Evolutionary conservation across 2,797 vertebrate species (phyloP), one percentile per base, ranked within the genome.

Genomic region (Lacerta agilis): DNA sequence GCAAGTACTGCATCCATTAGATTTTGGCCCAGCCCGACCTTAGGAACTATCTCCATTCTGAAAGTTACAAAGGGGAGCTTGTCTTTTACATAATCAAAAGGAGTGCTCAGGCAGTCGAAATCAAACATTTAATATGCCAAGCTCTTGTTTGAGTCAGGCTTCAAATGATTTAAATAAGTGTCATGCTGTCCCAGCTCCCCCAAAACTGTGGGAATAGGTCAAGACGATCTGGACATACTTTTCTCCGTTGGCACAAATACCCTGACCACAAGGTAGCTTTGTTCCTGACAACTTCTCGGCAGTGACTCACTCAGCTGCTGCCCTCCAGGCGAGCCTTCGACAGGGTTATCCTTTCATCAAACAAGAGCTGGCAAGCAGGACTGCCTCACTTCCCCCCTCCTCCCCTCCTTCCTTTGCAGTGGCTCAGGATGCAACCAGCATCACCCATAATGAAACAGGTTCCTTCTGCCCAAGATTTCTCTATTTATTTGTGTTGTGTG

Each of bases 181-280:
- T 89, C 88, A 86, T 80, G 85, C 83, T 76, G 71, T 79, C 83
- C 87, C 77, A 64, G 55, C 83, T 81, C 58, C 83, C 78, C 72
- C 55, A 82, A 55, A 89, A 76, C 79, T 85, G 86, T 90, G 86
- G 45, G 86, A 90, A 85, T 87, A 87, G 86, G 86, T 90, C 79
- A 73, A 79, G 75, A 66, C 67, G 79, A 86, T 90, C 79, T 64
- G 43, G 71, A 18, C 83, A 73, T 88, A 73, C 83, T 82, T 90
- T 79, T 73, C 83, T 45, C 36, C 6, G 25, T 58, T 78, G 90
- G 67, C 79, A 79, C 87, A 85, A 83, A 81, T 86, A 86, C 58
- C 43, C 78, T 76, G 88, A 81, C 61, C 27, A 61, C 9, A 79
- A 78, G 83, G 33, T 88, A 79, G 86, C 69, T 88, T 90, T 79